A percentile compares a stretch with the other conserved stretches of the same genome.
phyloP scores from a whole-genome alignment of 1,140 invertebrate species.

The Sarcophaga bullata region DNA sequence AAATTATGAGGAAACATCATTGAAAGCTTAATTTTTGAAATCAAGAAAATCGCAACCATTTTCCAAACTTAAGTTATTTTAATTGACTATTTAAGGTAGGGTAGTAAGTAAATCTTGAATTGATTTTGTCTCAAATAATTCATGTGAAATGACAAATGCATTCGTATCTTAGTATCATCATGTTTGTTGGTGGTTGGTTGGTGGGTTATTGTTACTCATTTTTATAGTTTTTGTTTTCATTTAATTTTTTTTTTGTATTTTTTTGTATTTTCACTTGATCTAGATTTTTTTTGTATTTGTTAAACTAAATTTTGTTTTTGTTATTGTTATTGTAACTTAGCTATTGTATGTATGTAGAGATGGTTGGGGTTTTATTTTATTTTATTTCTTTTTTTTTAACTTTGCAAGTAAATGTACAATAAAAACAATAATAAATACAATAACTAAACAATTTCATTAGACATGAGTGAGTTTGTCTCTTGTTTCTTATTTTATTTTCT shows the following conservation, averaged over 20 bases:
- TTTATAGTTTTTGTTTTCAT: not conserved
- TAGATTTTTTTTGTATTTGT: constrained; percentile 44
- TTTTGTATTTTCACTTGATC: constrained; percentile 26
- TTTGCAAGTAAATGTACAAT: constrained; percentile 3
- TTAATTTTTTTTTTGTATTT: not conserved
- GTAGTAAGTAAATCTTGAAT: no score
- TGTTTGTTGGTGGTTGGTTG: constrained; percentile 52
- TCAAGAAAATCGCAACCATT: no score
- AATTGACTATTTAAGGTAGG: no score
- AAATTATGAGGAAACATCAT: no score
- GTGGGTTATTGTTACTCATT: constrained; percentile 48
- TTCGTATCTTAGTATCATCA: no score
- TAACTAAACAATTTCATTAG: constrained; percentile 14
- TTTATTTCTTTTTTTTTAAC: not conserved
- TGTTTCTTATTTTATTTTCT: not conserved
- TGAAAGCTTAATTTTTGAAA: no score
- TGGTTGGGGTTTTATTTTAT: not conserved
- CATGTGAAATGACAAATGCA: no score
- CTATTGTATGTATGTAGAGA: not conserved
- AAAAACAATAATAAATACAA: constrained; percentile 10
- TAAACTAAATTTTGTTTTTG: constrained; percentile 41
- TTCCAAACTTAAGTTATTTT: no score
- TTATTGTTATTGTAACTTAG: constrained; percentile 31
- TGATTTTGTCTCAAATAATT: no score
- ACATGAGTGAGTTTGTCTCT: not conserved